Evolutionary conservation across 1,140 invertebrate genomes (phyloP).

Genomic region (Paracyclopina nana): DNA sequence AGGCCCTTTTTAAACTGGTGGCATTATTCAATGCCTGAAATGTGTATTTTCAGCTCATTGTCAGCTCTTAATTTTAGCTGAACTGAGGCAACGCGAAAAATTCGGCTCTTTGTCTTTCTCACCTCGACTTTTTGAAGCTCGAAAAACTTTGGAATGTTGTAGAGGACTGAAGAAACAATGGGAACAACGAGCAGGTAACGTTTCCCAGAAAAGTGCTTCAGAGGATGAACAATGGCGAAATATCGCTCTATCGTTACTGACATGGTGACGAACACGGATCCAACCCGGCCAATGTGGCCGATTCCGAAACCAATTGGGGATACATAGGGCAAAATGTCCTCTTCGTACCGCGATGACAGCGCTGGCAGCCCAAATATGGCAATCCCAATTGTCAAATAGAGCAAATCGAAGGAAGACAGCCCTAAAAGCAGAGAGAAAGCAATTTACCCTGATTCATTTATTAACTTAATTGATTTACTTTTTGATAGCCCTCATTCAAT

Average conservation of each 20-base stretch:
- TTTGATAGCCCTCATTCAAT: too few species aligned
- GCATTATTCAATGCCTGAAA: too few species aligned
- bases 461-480: too few species aligned
- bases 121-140: background rate
- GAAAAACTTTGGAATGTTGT: conserved; percentile 4
- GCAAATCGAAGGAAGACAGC: background rate
- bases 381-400: background rate
- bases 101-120: conserved; percentile 2
- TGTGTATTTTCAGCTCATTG: too few species aligned
- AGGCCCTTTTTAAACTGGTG: too few species aligned
- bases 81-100: too few species aligned
- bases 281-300: conserved; percentile 5
- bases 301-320: background rate
- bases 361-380: background rate
- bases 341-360: background rate
- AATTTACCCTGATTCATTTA: too few species aligned
- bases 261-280: background rate
- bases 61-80: too few species aligned
- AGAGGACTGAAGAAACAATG: background rate
- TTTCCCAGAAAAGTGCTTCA: background rate
- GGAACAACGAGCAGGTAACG: background rate
- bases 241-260: conserved; percentile 8
- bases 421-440: background rate
- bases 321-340: background rate
- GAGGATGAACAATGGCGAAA: conserved; percentile 4